Percentiles rank a stretch among this genome's conserved stretches.
phyloP scores from a whole-genome alignment of 2,797 vertebrate genomes.

The Myotis myotis region DNA sequence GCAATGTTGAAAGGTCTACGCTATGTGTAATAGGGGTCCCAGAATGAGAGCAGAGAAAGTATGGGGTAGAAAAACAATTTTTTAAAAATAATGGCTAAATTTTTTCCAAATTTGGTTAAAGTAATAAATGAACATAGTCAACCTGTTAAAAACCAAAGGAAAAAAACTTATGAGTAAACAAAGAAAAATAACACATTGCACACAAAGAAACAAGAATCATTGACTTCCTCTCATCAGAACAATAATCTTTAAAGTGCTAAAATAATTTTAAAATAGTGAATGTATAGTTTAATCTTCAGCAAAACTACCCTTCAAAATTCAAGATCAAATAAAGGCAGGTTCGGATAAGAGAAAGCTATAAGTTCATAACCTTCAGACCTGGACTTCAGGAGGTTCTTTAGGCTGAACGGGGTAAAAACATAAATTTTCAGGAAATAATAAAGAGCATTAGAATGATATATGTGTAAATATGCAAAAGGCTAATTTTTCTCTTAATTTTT shows the following conservation, averaged over 20 bases:
- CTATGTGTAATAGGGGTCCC: not conserved
- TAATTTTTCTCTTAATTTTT: not conserved
- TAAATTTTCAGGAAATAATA: not conserved
- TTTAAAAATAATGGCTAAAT: not conserved
- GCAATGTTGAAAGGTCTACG: not conserved
- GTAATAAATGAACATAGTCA: not conserved
- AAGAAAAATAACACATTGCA: not conserved
- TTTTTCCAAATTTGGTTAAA: not conserved
- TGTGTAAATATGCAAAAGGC: not conserved
- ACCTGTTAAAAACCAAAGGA: not conserved
- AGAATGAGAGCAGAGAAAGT: not conserved
- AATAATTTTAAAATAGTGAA: not conserved
- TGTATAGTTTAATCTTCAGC: constrained; percentile 3
- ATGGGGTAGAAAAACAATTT: not conserved
- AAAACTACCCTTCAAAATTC: constrained; percentile 46
- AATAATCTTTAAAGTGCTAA: not conserved
- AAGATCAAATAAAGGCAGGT: constrained; percentile 13
- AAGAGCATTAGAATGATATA: not conserved
- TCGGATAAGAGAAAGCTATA: not conserved
- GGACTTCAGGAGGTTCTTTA: not conserved
- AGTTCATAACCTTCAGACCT: not conserved
- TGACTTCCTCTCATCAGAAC: not conserved
- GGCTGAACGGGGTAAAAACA: not conserved
- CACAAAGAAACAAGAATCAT: not conserved
- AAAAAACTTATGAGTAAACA: not conserved